Evolutionary conservation across 2,888 invertebrate species (phyloP).

Genomic region (Ectemnius continuus): DNA sequence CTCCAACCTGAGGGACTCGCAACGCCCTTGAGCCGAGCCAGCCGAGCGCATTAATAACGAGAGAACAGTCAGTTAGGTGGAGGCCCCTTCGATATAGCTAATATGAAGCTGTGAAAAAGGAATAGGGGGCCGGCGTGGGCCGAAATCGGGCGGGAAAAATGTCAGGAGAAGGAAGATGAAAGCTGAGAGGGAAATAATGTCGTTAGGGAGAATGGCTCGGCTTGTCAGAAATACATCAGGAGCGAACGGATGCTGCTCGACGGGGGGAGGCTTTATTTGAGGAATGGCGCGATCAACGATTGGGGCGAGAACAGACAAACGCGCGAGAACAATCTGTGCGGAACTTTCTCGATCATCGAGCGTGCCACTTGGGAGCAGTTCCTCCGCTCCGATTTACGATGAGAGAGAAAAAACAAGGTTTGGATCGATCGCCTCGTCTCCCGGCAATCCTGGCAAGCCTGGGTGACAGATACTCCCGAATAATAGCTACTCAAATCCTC

Average conservation of each 20-base stretch:
- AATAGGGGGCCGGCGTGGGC: background rate
- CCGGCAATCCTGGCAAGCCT: slow-evolving; percentile 49
- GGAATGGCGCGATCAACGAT: slow-evolving; percentile 47
- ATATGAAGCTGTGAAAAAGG: background rate
- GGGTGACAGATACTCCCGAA: slow-evolving; percentile 49
- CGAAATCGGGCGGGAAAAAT: background rate
- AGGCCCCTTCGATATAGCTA: background rate
- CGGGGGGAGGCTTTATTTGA: slow-evolving; percentile 37
- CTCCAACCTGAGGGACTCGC: background rate
- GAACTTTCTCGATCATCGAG: slow-evolving; percentile 73
- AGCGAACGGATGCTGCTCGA: background rate
- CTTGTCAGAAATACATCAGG: slow-evolving; percentile 9
- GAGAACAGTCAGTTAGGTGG: background rate
- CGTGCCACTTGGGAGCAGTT: slow-evolving; percentile 67
- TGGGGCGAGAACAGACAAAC: slow-evolving; percentile 55
- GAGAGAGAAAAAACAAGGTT: slow-evolving; percentile 43
- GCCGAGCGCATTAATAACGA: background rate
- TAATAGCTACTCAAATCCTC: slow-evolving; percentile 60
- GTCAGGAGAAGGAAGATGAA: background rate
- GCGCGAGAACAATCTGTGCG: slow-evolving; percentile 65
- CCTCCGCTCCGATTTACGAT: slow-evolving; percentile 64
- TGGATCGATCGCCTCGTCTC: slow-evolving; percentile 54
- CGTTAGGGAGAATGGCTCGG: slow-evolving; percentile 3
- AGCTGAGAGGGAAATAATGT: slow-evolving; percentile 4
- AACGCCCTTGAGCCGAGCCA: too few species aligned